These are phyloP conservation scores for Papilio elwesi DNA, from an alignment of 2,888 invertebrate species.

Conservation along the genomic window DNA sequence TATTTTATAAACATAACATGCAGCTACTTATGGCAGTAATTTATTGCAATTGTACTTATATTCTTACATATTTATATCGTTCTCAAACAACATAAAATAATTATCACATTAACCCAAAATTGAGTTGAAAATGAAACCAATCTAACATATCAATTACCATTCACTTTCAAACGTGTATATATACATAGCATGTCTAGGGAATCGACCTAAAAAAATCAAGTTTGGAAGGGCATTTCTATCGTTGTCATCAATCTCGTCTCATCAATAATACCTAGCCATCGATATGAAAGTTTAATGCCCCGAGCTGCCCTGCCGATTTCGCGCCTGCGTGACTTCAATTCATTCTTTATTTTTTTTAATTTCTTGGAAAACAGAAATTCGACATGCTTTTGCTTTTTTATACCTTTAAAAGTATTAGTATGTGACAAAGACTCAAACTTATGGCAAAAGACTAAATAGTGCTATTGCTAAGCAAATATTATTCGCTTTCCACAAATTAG, in stretches of 20 bases:
- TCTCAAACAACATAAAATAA: not conserved
- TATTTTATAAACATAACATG: conserved; percentile 31
- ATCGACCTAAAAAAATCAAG: conserved; percentile 35
- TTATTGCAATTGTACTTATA: not conserved
- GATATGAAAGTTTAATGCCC: conserved; percentile 66
- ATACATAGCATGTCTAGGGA: not conserved
- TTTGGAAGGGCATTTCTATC: conserved; percentile 35
- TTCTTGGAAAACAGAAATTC: conserved; percentile 28
- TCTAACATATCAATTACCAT: conserved; percentile 17
- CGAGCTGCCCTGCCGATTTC: conserved; percentile 58
- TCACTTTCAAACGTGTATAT: conserved; percentile 31
- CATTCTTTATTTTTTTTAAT: conserved; percentile 1
- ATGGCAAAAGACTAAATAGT: not conserved
- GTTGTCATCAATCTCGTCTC: conserved; percentile 39
- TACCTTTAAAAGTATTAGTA: not conserved
- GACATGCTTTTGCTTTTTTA: conserved; percentile 40
- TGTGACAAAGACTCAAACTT: not conserved
- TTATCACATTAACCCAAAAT: not conserved
- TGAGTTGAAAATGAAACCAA: not conserved
- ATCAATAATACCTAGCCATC: conserved; percentile 36
- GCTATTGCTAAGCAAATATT: too few species aligned
- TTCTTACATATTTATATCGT: not conserved
- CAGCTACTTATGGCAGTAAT: not conserved
- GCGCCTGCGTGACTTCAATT: conserved; percentile 54
- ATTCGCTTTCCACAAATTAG: too few species aligned